These are phyloP conservation scores for Poeciliopsis turrubarensis DNA, from an alignment of 2,113 vertebrate species.

Conservation along the genomic window DNA sequence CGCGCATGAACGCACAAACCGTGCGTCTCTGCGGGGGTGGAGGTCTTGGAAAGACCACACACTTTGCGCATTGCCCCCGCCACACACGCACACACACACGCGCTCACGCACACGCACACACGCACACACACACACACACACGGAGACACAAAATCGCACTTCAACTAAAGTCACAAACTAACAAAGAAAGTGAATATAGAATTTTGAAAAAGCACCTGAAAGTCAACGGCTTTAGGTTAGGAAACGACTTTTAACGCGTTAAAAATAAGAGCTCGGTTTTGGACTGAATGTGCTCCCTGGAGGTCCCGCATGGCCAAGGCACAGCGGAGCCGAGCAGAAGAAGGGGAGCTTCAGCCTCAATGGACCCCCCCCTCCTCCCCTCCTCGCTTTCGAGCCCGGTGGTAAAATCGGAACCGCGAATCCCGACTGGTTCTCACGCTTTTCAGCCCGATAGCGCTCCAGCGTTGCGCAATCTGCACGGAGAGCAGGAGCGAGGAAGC, in stretches of 20 bases:
- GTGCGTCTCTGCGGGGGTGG: conserved; percentile 69
- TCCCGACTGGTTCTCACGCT: conserved; percentile 23
- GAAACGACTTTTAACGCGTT: conserved; percentile 14
- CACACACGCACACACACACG: conserved; percentile 3
- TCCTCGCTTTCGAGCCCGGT: background rate
- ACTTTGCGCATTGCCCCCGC: conserved; percentile 70
- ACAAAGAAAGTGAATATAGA: conserved; percentile 31
- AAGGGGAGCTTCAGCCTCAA: background rate
- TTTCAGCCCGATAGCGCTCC: conserved; percentile 46
- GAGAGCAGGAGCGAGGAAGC: conserved; percentile 23
- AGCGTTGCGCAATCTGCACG: conserved; percentile 66
- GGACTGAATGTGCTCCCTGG: conserved; percentile 41
- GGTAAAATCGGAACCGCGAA: background rate
- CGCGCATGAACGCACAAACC: conserved; percentile 26
- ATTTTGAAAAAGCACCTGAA: background rate
- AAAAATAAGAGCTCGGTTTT: conserved; percentile 6
- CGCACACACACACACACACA: conserved; percentile 18
- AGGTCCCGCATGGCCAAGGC: conserved; percentile 55
- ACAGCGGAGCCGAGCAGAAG: background rate
- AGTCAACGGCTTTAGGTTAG: background rate
- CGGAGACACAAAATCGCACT: conserved; percentile 24
- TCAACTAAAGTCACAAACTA: conserved; percentile 42
- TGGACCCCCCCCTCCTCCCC: background rate
- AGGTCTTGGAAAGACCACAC: conserved; percentile 74
- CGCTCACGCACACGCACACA: conserved; percentile 15